phyloP scores from a whole-genome alignment of 2,888 invertebrate genomes.

The Drosophila falleni region DNA sequence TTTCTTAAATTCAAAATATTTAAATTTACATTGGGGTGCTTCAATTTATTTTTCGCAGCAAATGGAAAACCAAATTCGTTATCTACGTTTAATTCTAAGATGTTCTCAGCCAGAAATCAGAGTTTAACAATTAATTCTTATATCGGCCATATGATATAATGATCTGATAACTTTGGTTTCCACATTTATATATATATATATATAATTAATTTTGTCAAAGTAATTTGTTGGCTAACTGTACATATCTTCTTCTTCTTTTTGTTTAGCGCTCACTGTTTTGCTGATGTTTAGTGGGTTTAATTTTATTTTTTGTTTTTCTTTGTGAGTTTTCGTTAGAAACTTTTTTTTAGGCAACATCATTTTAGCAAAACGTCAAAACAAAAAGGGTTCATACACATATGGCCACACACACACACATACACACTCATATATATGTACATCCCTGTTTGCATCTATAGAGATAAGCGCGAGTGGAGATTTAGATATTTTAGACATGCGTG shows the following conservation, averaged over 20 bases:
- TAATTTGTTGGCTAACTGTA: neutral
- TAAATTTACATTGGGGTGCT: too few species aligned
- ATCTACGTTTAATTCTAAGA: too few species aligned
- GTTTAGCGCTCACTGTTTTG: conserved; percentile 31
- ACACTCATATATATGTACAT: neutral
- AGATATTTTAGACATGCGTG: conserved; percentile 81
- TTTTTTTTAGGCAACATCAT: conserved; percentile 73
- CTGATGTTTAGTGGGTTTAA: conserved; percentile 53
- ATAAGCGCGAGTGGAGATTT: conserved; percentile 71
- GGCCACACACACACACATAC: conserved; percentile 2
- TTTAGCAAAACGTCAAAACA: conserved; percentile 68
- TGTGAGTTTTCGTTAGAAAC: conserved; percentile 75
- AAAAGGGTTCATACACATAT: conserved; percentile 65
- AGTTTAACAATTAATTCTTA: too few species aligned
- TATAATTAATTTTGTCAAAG: neutral
- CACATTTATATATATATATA: too few species aligned
- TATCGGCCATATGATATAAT: too few species aligned
- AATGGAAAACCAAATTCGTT: too few species aligned
- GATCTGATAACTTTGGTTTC: too few species aligned
- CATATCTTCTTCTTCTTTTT: neutral
- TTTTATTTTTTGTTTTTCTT: conserved; percentile 47
- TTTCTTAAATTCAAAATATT: too few species aligned
- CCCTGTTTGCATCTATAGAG: conserved; percentile 38
- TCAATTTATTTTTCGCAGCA: too few species aligned
- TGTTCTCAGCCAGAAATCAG: too few species aligned